phyloP scores from a whole-genome alignment of 2,797 vertebrate genomes.

The Falco biarmicus region DNA sequence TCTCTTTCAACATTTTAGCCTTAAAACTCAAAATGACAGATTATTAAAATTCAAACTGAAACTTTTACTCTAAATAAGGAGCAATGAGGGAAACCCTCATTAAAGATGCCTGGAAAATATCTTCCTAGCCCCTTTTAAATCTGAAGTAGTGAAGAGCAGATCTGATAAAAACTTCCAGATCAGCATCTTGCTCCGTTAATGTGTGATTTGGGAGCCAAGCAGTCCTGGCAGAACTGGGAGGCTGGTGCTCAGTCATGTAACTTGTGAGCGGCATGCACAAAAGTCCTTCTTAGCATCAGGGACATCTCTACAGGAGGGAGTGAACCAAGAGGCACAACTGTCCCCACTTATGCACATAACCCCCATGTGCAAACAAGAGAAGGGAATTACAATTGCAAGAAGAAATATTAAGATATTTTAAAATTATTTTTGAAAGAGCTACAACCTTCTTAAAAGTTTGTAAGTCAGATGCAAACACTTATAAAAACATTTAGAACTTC shows the following conservation, averaged over 20 bases:
- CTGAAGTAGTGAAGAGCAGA: background rate
- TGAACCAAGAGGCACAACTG: background rate
- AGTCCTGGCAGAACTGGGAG: background rate
- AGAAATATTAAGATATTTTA: background rate
- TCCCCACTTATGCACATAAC: background rate
- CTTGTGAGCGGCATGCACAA: no score
- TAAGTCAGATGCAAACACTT: background rate
- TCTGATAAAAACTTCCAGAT: background rate
- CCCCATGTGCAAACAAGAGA: background rate
- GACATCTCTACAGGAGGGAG: background rate
- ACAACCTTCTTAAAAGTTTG: background rate
- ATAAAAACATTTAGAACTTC: background rate
- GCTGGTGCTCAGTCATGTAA: background rate
- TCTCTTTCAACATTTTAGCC: background rate
- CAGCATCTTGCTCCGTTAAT: background rate
- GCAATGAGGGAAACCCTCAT: background rate
- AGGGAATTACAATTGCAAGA: background rate
- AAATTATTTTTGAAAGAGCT: background rate
- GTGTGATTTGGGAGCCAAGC: background rate
- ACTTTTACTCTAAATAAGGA: background rate
- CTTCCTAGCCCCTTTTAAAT: background rate
- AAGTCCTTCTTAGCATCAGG: background rate
- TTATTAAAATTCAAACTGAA: background rate
- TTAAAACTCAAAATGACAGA: background rate
- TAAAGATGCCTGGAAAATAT: background rate